Evolutionary conservation across 2,888 invertebrate species (phyloP).

Genomic region (Neoascia interrupta): DNA sequence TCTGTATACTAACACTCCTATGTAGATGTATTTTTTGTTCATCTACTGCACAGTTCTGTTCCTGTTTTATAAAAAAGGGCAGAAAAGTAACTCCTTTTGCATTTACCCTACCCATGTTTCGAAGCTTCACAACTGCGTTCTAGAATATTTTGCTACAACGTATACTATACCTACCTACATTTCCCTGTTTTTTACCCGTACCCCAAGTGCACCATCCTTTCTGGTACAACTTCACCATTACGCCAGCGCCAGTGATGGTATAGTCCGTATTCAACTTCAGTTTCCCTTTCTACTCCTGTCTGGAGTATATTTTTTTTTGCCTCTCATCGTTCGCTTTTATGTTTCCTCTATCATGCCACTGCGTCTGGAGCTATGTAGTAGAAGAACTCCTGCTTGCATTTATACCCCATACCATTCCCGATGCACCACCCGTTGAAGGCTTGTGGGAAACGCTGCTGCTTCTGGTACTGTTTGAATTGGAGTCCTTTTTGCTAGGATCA

Average conservation of each 20-base stretch:
- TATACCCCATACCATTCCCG: constrained; percentile 64
- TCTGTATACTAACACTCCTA: constrained; percentile 21
- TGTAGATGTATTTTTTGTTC: constrained; percentile 36
- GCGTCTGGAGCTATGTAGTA: constrained; percentile 23
- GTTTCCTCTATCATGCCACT: constrained; percentile 2
- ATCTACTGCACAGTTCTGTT: background rate
- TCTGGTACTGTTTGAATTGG: constrained; percentile 33
- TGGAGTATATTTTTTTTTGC: constrained; percentile 70
- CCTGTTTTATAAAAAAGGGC: constrained; percentile 1
- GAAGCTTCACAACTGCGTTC: constrained; percentile 1
- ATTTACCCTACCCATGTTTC: background rate
- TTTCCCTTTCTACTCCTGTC: constrained; percentile 79
- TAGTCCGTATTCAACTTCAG: constrained; percentile 49
- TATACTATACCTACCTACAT: background rate
- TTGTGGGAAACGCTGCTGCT: constrained; percentile 16
- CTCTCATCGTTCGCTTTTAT: constrained; percentile 12
- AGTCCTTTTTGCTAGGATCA: constrained; percentile 73
- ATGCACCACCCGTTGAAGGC: constrained; percentile 35
- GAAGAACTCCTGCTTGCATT: constrained; percentile 63
- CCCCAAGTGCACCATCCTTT: constrained; percentile 60
- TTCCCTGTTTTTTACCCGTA: constrained; percentile 24
- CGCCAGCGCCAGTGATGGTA: constrained; percentile 28
- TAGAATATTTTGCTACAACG: constrained; percentile 2
- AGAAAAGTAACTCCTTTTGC: constrained; percentile 1
- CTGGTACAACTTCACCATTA: constrained; percentile 57